phyloP scores from a whole-genome alignment of 2,888 invertebrate genomes.

The Ryuthela nishihirai region DNA sequence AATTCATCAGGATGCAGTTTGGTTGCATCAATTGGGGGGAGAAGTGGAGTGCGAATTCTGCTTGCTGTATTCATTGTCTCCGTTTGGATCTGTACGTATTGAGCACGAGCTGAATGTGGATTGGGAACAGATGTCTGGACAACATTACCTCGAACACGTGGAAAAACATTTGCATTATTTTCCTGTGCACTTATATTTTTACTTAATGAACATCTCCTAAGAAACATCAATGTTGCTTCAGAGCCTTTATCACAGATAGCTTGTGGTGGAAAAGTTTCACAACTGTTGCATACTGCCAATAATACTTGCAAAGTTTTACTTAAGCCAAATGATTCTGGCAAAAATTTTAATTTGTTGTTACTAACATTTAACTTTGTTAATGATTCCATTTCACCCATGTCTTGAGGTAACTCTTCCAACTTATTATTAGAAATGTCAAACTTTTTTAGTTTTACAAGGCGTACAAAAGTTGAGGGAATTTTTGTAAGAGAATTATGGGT shows the following conservation, averaged over 20 bases:
- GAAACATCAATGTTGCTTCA: constrained; percentile 44
- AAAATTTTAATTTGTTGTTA: constrained; percentile 47
- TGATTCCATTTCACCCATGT: constrained; percentile 47
- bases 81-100: constrained; percentile 51
- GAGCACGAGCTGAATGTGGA: constrained; percentile 49
- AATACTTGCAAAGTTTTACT: constrained; percentile 45
- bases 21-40: constrained; percentile 49
- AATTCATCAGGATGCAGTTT: constrained; percentile 46
- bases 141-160: constrained; percentile 49
- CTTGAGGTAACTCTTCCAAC: constrained; percentile 46
- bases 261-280: constrained; percentile 47
- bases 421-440: constrained; percentile 49
- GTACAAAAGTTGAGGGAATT: constrained; percentile 47
- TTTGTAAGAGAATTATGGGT: constrained; percentile 46
- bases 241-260: constrained; percentile 49
- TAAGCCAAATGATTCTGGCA: constrained; percentile 47
- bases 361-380: constrained; percentile 48
- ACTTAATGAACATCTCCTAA: constrained; percentile 43
- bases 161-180: constrained; percentile 45
- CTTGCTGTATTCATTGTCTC: constrained; percentile 47
- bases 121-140: constrained; percentile 48
- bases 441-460: constrained; percentile 48
- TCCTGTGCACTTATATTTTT: constrained; percentile 8
- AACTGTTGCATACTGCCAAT: constrained; percentile 46
- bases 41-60: constrained; percentile 49